Evolutionary conservation across 2,113 vertebrate genomes (phyloP), one percentile per base, ranked within the genome.

Genomic region (Gobio gobio): DNA sequence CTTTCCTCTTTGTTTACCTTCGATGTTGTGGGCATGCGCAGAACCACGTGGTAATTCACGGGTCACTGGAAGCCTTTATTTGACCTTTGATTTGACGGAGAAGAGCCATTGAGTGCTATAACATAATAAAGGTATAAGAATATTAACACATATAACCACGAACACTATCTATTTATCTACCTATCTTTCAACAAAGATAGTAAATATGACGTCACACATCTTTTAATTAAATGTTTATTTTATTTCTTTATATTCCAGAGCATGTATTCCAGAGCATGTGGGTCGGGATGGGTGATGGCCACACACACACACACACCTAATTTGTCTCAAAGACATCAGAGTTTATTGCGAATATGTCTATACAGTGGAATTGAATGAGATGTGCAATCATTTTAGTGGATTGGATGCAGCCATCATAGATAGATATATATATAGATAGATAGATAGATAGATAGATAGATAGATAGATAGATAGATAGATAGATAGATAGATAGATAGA

Each of bases 1-100:
- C 64, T 91, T 92, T 89, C 88, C 87, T 94, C 93, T 94, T 94
- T 94, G 94, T 95, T 95, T 95, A 94, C 94, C 92, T 92, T 90
- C 90, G 90, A 89, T 79, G 54, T 83, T 86, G 82, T 86, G 87
- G 66, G 87, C 87, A 88, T 78, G 85, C 87, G 86, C 87, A 63
- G 85, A 47, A 9, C 5, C 74, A 33, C 26, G 12, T 51, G 47
- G 18, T 16, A 74, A 74, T 74, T 18, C 63, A 72, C 20, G 20
- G 77, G 54, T 59, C 29, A 43, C 4, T 16, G 33, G 22, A 61
- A n/a, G 22, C 12, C 33, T 59, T 61, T 79, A 4, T 45, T 24
- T 78, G 20, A 26, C 36, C 56, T 8, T 26, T 79, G 20, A 5
- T 79, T 78, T 78, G 54, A 61, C 1, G 5, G 20, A 40, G n/a